phyloP scores from a whole-genome alignment of 2,888 invertebrate genomes.

The Leptothorax acervorum region DNA sequence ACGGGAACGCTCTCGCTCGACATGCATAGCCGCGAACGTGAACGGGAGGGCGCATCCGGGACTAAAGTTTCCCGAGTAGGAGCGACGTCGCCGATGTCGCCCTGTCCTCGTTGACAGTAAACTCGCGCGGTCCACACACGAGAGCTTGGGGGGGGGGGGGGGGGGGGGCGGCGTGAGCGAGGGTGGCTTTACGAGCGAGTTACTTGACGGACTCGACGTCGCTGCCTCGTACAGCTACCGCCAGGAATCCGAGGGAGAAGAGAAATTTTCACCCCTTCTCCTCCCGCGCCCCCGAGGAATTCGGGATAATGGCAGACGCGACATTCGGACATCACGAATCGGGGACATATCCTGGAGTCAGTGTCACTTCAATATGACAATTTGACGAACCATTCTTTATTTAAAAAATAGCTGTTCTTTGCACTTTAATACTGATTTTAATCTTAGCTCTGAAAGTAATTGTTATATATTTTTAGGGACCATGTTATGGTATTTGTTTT shows the following conservation, averaged over 20 bases:
- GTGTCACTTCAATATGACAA: not conserved
- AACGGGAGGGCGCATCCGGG: slow-evolving; percentile 70
- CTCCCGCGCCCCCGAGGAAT: slow-evolving; percentile 24
- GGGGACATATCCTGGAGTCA: not conserved
- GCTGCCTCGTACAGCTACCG: slow-evolving; percentile 76
- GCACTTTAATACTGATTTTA: not conserved
- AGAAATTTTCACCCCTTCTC: slow-evolving; percentile 32
- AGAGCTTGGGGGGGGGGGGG: slow-evolving; percentile 43
- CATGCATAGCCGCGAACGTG: slow-evolving; percentile 68
- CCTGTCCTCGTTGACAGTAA: slow-evolving; percentile 76
- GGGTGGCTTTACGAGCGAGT: slow-evolving; percentile 71
- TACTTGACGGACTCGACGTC: slow-evolving; percentile 83
- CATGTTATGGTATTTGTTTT: not conserved
- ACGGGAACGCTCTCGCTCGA: slow-evolving; percentile 63
- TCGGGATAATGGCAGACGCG: slow-evolving; percentile 34
- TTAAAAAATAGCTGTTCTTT: not conserved
- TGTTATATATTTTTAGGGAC: not conserved
- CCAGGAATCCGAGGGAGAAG: slow-evolving; percentile 70
- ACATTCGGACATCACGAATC: slow-evolving; percentile 13
- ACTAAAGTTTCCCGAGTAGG: slow-evolving; percentile 79
- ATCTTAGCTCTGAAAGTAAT: not conserved
- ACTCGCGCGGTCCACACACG: slow-evolving; percentile 80
- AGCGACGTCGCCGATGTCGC: slow-evolving; percentile 63
- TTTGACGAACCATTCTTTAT: not conserved
- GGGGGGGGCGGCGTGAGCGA: not conserved